phyloP scores from a whole-genome alignment of 2,797 vertebrate species.

The Sylvia borin region DNA sequence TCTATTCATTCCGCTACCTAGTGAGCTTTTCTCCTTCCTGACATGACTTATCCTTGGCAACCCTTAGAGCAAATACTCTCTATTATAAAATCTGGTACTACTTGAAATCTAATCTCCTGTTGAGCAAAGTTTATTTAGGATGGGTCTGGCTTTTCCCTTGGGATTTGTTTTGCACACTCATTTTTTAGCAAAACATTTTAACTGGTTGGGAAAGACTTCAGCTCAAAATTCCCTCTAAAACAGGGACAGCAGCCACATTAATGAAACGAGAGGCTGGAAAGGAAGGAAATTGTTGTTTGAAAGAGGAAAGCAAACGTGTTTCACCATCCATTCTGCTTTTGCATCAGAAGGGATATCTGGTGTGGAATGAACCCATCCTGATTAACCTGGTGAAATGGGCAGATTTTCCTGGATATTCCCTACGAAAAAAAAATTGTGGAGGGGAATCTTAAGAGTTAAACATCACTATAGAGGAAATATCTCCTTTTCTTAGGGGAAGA shows the following conservation, averaged over 20 bases:
- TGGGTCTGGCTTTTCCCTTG: neutral
- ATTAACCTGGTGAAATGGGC: fast-evolving
- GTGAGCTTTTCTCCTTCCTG: slow-evolving; percentile 3
- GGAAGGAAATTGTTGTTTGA: neutral
- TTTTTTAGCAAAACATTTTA: neutral
- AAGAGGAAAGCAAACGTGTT: neutral
- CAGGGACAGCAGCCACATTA: neutral
- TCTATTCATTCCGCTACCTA: neutral
- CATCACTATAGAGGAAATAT: neutral
- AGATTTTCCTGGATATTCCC: neutral
- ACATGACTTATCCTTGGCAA: slow-evolving; percentile 2
- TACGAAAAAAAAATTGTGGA: fast-evolving
- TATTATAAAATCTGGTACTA: neutral
- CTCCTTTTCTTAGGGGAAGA: neutral
- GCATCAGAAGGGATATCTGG: neutral
- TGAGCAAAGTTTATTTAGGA: neutral
- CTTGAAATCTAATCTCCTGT: neutral
- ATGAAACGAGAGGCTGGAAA: neutral
- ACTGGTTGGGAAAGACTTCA: neutral
- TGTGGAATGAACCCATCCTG: neutral
- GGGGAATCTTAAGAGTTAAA: neutral
- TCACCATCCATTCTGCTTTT: neutral
- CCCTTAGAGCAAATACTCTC: neutral
- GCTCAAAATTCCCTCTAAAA: neutral
- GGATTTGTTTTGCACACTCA: neutral